A percentile compares a stretch with the other conserved stretches of the same genome.
Conservation (phyloP, 2,888 invertebrate genomes). For the Cerastoderma edule region DNA sequence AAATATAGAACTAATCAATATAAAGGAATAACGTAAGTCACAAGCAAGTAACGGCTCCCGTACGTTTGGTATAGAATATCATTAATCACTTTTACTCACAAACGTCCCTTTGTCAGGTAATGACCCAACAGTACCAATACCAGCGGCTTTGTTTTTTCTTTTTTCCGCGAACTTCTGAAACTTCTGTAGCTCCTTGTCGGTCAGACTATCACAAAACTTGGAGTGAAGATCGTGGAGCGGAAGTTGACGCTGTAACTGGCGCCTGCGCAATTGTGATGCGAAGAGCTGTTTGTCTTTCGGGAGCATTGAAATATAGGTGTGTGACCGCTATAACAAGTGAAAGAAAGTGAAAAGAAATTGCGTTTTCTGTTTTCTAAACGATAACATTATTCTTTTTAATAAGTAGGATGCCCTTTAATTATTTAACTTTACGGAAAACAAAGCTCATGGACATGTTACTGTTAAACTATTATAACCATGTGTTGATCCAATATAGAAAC, state of each 20-base stretch:
- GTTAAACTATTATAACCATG: too few species aligned
- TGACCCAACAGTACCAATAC: constrained; percentile 73
- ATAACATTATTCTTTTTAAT: too few species aligned
- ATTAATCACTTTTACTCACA: constrained; percentile 51
- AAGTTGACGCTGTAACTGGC: constrained; percentile 74
- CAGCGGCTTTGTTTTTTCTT: constrained; percentile 71
- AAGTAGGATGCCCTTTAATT: too few species aligned
- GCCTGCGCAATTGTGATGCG: constrained; percentile 74
- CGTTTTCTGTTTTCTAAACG: too few species aligned
- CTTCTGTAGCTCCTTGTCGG: constrained; percentile 71
- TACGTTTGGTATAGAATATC: too few species aligned
- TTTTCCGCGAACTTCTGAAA: constrained; percentile 76
- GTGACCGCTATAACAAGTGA: constrained; percentile 70
- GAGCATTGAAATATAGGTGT: constrained; percentile 76
- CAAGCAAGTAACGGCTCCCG: too few species aligned
- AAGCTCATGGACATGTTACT: too few species aligned
- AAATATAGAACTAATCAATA: too few species aligned
- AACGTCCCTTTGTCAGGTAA: constrained; percentile 60
- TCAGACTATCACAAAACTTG: constrained; percentile 73
- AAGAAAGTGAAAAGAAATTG: too few species aligned
- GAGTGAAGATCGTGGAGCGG: constrained; percentile 77
- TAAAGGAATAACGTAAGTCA: too few species aligned
- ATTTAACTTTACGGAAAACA: too few species aligned
- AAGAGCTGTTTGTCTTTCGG: constrained; percentile 78
- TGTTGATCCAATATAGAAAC: too few species aligned